phyloP scores from a whole-genome alignment of 2,113 vertebrate genomes.

The Tichodroma muraria region DNA sequence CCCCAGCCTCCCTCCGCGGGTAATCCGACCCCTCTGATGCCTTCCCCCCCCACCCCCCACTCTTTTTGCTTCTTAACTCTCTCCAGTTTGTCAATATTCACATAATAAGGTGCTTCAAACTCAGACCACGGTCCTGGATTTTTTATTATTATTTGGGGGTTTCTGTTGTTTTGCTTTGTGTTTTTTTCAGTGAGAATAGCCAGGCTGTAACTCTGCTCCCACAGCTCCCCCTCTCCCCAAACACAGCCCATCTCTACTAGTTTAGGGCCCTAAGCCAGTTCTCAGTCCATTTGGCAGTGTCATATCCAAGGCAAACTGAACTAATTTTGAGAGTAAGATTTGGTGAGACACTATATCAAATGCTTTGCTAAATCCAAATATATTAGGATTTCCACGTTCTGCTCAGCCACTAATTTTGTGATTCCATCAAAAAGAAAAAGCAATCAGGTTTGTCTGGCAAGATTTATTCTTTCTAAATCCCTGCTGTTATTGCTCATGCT shows the following conservation, averaged over 20 bases:
- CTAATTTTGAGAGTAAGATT: constrained; percentile 53
- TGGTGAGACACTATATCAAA: constrained; percentile 53
- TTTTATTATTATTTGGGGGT: neutral
- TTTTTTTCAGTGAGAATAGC: neutral
- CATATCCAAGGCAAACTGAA: constrained; percentile 53
- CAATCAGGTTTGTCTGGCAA: constrained; percentile 64
- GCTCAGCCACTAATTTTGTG: constrained; percentile 56
- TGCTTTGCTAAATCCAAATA: constrained; percentile 60
- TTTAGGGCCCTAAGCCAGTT: constrained; percentile 22
- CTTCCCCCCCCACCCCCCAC: accelerated
- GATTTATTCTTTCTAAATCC: constrained; percentile 62
- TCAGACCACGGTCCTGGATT: neutral
- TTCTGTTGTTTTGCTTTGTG: neutral
- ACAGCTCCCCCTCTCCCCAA: neutral
- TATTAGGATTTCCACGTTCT: constrained; percentile 58
- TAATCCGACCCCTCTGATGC: neutral
- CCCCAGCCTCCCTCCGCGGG: neutral
- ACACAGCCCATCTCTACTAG: neutral
- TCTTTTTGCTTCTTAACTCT: neutral
- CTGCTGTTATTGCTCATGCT: constrained; percentile 59
- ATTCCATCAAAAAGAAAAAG: constrained; percentile 65
- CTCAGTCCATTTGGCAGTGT: constrained; percentile 32
- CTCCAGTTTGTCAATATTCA: neutral
- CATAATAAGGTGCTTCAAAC: neutral
- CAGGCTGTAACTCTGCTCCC: neutral